Percentiles rank a stretch among this genome's conserved stretches.
These are phyloP conservation scores for Caenorhabditis briggsae DNA, from an alignment of 1,140 invertebrate species.

Conservation along the genomic window DNA sequence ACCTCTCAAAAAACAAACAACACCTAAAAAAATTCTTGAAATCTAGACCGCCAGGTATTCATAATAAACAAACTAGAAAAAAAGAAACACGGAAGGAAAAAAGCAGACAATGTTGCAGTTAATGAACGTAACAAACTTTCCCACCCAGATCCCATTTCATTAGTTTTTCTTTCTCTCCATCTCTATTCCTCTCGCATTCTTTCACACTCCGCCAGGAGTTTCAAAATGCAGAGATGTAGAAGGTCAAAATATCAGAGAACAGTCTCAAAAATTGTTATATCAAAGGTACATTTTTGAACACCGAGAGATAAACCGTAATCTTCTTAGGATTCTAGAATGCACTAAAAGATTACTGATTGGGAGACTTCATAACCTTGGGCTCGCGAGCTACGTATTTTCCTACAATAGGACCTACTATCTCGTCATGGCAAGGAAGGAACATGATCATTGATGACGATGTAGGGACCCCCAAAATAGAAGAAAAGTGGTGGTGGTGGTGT, in stretches of 20 bases:
- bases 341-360: no score
- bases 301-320: no score
- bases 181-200: constrained; percentile 24
- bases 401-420: no score
- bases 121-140: constrained; percentile 52
- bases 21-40: no score
- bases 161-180: background rate
- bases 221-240: background rate
- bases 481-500: background rate
- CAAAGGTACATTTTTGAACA: no score
- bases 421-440: background rate
- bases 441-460: constrained; percentile 15
- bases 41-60: no score
- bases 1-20: no score
- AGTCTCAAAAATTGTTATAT: background rate
- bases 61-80: background rate
- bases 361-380: no score
- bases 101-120: constrained; percentile 44
- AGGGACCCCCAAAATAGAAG: background rate
- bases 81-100: background rate
- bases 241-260: constrained; percentile 35
- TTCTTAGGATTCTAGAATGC: no score
- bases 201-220: background rate
- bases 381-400: no score
- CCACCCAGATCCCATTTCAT: constrained; percentile 41